Percentiles rank a stretch among this genome's conserved stretches.
phyloP scores from a whole-genome alignment of 2,797 vertebrate genomes.

The Catostomus latipinnis region DNA sequence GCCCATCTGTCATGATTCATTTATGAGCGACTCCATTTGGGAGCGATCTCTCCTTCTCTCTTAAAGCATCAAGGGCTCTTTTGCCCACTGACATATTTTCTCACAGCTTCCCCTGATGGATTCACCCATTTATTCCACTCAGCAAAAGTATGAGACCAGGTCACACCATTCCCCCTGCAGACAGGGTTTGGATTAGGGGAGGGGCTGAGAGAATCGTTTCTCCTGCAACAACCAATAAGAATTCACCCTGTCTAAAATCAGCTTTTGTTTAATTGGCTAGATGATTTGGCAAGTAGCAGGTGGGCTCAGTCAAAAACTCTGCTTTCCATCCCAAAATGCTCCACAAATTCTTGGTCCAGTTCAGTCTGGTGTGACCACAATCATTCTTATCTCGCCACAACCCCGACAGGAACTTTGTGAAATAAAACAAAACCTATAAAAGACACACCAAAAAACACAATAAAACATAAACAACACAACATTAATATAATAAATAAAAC shows the following conservation, averaged over 20 bases:
- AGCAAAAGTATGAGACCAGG: conserved; percentile 18
- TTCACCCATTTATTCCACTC: conserved; percentile 24
- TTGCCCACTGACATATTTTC: conserved; percentile 56
- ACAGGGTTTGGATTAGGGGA: background rate
- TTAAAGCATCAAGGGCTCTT: conserved; percentile 37
- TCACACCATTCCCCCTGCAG: conserved; percentile 19
- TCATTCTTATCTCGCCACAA: conserved; percentile 87
- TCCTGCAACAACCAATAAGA: conserved; percentile 13
- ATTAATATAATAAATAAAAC: conserved; percentile 74
- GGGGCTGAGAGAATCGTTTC: conserved; percentile 5
- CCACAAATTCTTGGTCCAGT: conserved; percentile 49
- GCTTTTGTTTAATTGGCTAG: conserved; percentile 49
- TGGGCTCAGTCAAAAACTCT: conserved; percentile 27
- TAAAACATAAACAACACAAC: conserved; percentile 84
- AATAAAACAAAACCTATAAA: conserved; percentile 99
- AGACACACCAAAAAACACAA: conserved; percentile 73
- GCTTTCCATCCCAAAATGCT: conserved; percentile 22
- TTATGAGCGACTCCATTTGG: conserved; percentile 57
- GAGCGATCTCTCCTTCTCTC: conserved; percentile 28
- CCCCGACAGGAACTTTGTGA: conserved; percentile 97
- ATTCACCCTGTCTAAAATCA: conserved; percentile 31
- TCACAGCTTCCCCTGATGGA: conserved; percentile 29
- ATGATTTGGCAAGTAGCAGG: conserved; percentile 34
- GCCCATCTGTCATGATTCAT: conserved; percentile 53
- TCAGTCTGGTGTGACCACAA: conserved; percentile 26